These are phyloP conservation scores for Caligus rogercresseyi DNA, from an alignment of 1,140 invertebrate species.

Conservation along the genomic window DNA sequence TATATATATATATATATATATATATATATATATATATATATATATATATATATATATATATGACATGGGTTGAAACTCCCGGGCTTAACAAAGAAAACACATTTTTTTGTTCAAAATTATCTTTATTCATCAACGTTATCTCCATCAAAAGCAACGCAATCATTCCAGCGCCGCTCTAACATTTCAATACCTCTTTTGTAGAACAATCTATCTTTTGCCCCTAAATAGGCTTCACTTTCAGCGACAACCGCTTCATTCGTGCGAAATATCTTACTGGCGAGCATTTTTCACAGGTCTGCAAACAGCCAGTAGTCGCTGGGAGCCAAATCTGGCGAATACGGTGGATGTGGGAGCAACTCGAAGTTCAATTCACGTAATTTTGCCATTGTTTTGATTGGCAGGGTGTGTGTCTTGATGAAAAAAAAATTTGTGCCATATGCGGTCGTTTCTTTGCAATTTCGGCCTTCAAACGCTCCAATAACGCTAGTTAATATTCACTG, in stretches of 20 bases:
- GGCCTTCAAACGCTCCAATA: not conserved
- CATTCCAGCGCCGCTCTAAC: not conserved
- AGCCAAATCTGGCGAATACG: not conserved
- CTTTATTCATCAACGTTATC: too few species aligned
- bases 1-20: too few species aligned
- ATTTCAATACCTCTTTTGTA: not conserved
- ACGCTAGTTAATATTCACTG: not conserved
- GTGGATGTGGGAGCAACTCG: not conserved
- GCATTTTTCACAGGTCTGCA: not conserved
- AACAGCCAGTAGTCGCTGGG: not conserved
- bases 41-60: too few species aligned
- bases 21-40: too few species aligned
- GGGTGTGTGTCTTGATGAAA: not conserved
- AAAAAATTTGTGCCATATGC: not conserved
- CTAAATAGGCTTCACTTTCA: not conserved
- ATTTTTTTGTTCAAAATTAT: too few species aligned
- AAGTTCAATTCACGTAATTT: not conserved
- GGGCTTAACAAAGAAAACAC: too few species aligned
- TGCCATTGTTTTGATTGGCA: not conserved
- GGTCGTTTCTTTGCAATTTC: not conserved
- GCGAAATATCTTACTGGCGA: too few species aligned
- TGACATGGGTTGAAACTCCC: too few species aligned
- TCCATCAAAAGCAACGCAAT: not conserved
- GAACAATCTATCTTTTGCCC: not conserved
- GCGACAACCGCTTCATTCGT: not conserved